A percentile compares a stretch with the other conserved stretches of the same genome.
phyloP scores from a whole-genome alignment of 2,888 invertebrate genomes.

The Orchesellides sinensis region DNA sequence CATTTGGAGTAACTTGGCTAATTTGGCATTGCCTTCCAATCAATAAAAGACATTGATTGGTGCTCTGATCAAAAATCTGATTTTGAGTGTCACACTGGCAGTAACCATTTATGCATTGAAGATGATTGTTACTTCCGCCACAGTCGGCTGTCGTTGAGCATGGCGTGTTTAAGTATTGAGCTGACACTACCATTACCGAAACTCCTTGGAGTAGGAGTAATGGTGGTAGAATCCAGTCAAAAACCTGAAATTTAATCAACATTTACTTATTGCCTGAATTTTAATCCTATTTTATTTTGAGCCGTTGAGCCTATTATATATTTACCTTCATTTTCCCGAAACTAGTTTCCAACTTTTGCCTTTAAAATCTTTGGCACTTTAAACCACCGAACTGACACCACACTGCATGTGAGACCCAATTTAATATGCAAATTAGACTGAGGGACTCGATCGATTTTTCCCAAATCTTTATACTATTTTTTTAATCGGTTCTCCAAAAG shows the following conservation, averaged over 20 bases:
- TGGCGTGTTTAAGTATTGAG: conserved; percentile 49
- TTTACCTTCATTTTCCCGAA: conserved; percentile 10
- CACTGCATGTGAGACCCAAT: not conserved
- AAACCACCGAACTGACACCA: too few relatives aligned
- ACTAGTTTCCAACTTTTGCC: too few relatives aligned
- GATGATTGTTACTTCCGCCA: conserved; percentile 33
- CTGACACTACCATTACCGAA: not conserved
- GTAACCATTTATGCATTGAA: conserved; percentile 54
- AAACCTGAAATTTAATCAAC: too few relatives aligned
- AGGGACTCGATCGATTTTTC: too few relatives aligned
- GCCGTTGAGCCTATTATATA: too few relatives aligned
- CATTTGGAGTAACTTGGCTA: not conserved
- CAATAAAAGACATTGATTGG: conserved; percentile 47
- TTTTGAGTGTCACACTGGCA: conserved; percentile 56
- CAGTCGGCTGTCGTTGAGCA: conserved; percentile 46
- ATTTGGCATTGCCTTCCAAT: conserved; percentile 34
- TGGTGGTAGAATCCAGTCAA: not conserved
- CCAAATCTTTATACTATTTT: not conserved
- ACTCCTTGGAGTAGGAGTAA: conserved; percentile 28
- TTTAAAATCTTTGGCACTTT: not conserved
- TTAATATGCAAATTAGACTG: conserved; percentile 7
- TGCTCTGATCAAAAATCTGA: conserved; percentile 56
- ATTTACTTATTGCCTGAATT: too few relatives aligned
- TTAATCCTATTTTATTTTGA: not conserved
- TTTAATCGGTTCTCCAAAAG: not conserved